Base-by-base conservation (phyloP, 2,888 invertebrate genomes). In the Azorinus chamasolen region DNA sequence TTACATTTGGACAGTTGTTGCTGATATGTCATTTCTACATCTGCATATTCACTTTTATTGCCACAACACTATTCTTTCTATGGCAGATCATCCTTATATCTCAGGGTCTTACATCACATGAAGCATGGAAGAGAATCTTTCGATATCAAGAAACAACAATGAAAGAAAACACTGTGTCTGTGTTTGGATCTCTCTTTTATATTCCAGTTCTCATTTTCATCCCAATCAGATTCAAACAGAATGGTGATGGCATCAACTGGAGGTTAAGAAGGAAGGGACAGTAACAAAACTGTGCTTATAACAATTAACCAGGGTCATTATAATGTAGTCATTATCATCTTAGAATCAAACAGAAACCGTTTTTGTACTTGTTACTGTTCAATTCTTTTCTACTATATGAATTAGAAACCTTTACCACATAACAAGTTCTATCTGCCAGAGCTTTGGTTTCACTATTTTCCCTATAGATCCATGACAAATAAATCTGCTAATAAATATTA, bases 181-280 rank as follows among this genome's bases (percentile, higher is more conserved):
- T 90, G 27, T 91, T 92, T 76, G 92, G 92, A 43, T 76, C 85
- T 8, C 51, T 86, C 3, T 32, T 73, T 14, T 50, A 75, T 45
- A 81, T 86, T 58, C 86, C 86, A 14, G 45, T 86, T 5, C 74
- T 84, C 16, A 51, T 86, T 16, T 55, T 86, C 22, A 59, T 72
- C 25, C 86, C 86, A 32, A 79, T 75, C 46, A 70, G 64, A 51
- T 75, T 83, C 24, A 69, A 82, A 43, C 78, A 84, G 27, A 48
- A 65, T 55, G 78, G 80, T 6, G 87, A 91, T 84, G 91, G 90
- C 10, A 70, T 87, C 14, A 81, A 85, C 62, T 91, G 90, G 90
- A 75, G 76, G 39, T 59, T 80, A 12, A 68, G 83, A 45, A 32
- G 68, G 14, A 85, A 84, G 48, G 46, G 79, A 22, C 72, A 32